Evolutionary conservation across 2,113 vertebrate genomes (phyloP), one percentile per base, ranked within the genome.

Genomic region (Platycercus adscitus): DNA sequence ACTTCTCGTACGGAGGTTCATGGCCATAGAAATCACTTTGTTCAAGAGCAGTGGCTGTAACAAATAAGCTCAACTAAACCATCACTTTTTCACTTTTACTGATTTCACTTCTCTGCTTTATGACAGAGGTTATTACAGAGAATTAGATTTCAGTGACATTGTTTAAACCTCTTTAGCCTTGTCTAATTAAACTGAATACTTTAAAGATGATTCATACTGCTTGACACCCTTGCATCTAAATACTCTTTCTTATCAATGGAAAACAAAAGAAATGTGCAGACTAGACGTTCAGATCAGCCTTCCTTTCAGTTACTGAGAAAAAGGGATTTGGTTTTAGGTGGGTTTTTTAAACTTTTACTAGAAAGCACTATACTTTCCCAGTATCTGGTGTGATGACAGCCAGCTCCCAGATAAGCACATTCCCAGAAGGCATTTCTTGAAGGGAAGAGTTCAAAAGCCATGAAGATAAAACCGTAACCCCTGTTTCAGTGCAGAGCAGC

Each of bases 131-230:
- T 98, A 97, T 96, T 85, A 69, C 92, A 65, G n/a, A 96, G 88
- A 97, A 84, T 95, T 93, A 89, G 76, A 70, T 82, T 95, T 70
- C 86, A 63, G 94, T 96, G 88, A 91, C 82, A 91, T 90, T 81
- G 92, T 96, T 98, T 97, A 97, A 98, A 96, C 75, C 94, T 97
- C 96, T 94, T 98, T 98, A 93, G 97, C 97, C 97, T 97, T 97
- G 96, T 97, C 97, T 98, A 98, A 98, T 98, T 98, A 97, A 98
- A 97, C 95, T 81, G 93, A 97, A 97, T 96, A 75, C 97, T 98
- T 98, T 91, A 95, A 97, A 97, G 96, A 89, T 95, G 95, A 97
- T 96, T 97, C 96, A 60, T 81, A 58, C 50, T 23, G 55, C 95
- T 96, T 85, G 83, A 85, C 92, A 81, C 86, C 41, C 77, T 78